Evolutionary conservation across 2,888 invertebrate species (phyloP), one percentile per base, ranked within the genome.

Genomic region (Ypsolopha scabrella): DNA sequence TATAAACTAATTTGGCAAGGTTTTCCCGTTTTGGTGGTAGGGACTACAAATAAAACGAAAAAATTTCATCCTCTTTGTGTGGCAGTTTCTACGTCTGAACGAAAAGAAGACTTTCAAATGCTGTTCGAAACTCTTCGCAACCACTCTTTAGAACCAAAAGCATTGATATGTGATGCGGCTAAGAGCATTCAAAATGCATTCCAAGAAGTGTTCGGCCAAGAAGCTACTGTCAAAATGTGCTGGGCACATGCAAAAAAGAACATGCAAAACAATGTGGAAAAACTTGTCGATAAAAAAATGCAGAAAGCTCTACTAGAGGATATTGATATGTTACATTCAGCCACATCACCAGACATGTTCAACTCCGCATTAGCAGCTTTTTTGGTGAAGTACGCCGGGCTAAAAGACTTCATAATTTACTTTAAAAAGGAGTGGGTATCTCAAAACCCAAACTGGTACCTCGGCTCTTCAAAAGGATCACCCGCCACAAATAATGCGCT

Each of bases 1-100:
- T 57, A 58, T 50, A 58, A 60, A 41, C 52, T 60, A 6, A 58
- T 58, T 39, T 59, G 58, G 58, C 59, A 59, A 53, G 60, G 60
- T 33, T 61, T 56, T 53, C 55, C 59, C 11, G 51, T 61, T 41
- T 48, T 57, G 13, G 50, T 60, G 7, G 41, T 58, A 37, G 60
- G 57, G 44, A 60, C 59, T 39, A 59, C 60, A 51, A 57, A 61
- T 50, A 54, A 48, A 47, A 41, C 48, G 41, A 55, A 52, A 41
- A 7, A 49, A 9, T 57, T 60, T 51, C 57, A 60, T 48, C 51
- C 54, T 39, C 52, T 58, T 55, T 53, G 56, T 35, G 51, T 59
- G 38, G 54, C 53, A 41, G 59, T 59, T 38, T 38, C 54, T 47
- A 53, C 54, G 41, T 38, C 50, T 47, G 57, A 60, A 52, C 54